Evolutionary conservation across 2,113 vertebrate species (phyloP).

Genomic region (Azemiops feae): DNA sequence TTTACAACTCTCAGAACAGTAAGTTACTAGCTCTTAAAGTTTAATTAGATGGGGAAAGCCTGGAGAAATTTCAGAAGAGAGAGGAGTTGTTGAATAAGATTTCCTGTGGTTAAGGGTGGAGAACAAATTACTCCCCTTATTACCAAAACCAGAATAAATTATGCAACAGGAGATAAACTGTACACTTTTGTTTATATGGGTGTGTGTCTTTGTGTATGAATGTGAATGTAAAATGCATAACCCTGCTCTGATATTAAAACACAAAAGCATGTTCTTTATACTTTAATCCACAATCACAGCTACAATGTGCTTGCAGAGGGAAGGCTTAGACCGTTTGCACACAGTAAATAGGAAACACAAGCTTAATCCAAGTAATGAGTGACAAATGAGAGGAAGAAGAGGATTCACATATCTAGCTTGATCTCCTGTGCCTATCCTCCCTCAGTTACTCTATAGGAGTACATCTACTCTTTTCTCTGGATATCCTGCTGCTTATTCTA

Average conservation of each 20-base stretch:
- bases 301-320: neutral
- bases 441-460: neutral
- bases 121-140: neutral
- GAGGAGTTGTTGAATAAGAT: constrained; percentile 22
- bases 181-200: neutral
- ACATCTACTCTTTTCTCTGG: neutral
- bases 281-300: neutral
- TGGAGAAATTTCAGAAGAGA: constrained; percentile 12
- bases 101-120: constrained; percentile 30
- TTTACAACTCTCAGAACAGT: neutral
- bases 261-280: neutral
- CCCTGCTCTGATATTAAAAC: neutral
- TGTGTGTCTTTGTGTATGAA: neutral
- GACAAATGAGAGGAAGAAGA: neutral
- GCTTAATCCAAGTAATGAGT: neutral
- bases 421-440: neutral
- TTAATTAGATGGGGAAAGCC: neutral
- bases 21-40: neutral
- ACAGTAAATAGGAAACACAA: neutral
- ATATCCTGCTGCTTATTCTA: neutral
- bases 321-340: neutral
- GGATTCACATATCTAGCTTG: neutral
- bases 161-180: neutral
- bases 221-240: neutral
- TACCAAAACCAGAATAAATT: constrained; percentile 12